phyloP scores from a whole-genome alignment of 2,113 vertebrate species.

The Neogobius melanostomus region DNA sequence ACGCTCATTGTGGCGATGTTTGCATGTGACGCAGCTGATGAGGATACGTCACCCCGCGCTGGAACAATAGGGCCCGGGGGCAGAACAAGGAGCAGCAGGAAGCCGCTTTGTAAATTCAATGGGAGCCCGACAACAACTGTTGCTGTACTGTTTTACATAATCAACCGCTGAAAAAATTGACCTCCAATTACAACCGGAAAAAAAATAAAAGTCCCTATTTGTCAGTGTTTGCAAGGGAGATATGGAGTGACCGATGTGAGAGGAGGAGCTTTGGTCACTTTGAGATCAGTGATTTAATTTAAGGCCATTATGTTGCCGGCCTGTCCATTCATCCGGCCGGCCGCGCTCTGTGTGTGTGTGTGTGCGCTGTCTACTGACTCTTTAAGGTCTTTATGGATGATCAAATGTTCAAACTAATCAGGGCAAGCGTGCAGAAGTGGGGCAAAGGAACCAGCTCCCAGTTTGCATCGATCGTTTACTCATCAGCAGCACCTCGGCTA shows the following conservation, averaged over 20 bases:
- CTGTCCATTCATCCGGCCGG: constrained; percentile 59
- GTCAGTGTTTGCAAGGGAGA: constrained; percentile 43
- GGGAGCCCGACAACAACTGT: constrained; percentile 49
- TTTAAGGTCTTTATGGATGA: constrained; percentile 32
- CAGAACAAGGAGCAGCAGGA: constrained; percentile 37
- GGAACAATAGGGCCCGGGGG: constrained; percentile 33
- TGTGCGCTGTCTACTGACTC: constrained; percentile 44
- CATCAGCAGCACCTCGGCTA: constrained; percentile 21
- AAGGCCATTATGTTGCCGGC: constrained; percentile 60
- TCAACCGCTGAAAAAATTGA: constrained; percentile 53
- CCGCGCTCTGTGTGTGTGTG: constrained; percentile 39
- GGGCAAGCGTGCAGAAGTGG: not conserved
- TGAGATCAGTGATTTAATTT: constrained; percentile 75
- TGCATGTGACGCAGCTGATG: constrained; percentile 10
- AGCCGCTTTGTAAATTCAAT: constrained; percentile 52
- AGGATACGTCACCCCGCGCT: constrained; percentile 17
- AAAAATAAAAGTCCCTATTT: constrained; percentile 69
- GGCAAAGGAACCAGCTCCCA: constrained; percentile 14
- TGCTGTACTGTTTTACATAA: constrained; percentile 58
- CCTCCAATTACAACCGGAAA: constrained; percentile 49
- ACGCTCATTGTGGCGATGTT: constrained; percentile 13
- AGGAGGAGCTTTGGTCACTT: constrained; percentile 46
- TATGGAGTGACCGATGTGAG: constrained; percentile 33
- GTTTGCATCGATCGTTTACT: constrained; percentile 28
- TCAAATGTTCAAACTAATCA: not conserved